phyloP scores from a whole-genome alignment of 2,888 invertebrate species.

The Ischnura elegans region DNA sequence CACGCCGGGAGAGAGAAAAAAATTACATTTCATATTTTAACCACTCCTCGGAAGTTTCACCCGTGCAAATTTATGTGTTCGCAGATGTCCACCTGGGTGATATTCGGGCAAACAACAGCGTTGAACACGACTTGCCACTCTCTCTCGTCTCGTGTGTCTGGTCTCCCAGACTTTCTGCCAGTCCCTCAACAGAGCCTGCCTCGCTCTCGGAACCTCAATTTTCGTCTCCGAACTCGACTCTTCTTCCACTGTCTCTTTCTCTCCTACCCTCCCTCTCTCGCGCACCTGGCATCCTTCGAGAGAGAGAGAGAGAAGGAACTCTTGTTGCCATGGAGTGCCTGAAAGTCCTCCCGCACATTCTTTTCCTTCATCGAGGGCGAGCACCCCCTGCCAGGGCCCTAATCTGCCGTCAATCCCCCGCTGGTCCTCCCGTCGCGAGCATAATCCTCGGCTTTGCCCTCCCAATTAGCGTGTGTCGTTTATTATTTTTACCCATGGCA shows the following conservation, averaged over 20 bases:
- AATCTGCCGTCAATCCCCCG: not conserved
- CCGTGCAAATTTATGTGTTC: no score
- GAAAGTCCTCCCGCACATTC: not conserved
- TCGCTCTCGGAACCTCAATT: not conserved
- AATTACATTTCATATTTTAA: no score
- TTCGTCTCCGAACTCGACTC: not conserved
- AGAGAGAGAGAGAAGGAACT: not conserved
- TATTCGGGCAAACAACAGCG: not conserved
- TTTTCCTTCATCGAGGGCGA: not conserved
- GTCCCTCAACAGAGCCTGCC: not conserved
- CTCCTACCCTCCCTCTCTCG: not conserved
- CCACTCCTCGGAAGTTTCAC: no score
- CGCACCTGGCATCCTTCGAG: not conserved
- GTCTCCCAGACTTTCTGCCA: not conserved
- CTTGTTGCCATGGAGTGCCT: not conserved
- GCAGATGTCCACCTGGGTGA: not conserved
- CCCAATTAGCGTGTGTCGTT: not conserved
- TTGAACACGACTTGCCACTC: slow-evolving; percentile 17
- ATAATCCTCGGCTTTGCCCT: not conserved
- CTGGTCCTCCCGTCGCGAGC: not conserved
- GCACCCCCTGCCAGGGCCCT: not conserved
- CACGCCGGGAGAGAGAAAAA: no score
- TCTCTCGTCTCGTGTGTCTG: not conserved
- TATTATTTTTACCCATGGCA: not conserved
- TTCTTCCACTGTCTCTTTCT: no score